Percentiles rank a stretch among this genome's conserved stretches.
phyloP scores from a whole-genome alignment of 2,888 invertebrate species.

The Aleiodes leptofemur region DNA sequence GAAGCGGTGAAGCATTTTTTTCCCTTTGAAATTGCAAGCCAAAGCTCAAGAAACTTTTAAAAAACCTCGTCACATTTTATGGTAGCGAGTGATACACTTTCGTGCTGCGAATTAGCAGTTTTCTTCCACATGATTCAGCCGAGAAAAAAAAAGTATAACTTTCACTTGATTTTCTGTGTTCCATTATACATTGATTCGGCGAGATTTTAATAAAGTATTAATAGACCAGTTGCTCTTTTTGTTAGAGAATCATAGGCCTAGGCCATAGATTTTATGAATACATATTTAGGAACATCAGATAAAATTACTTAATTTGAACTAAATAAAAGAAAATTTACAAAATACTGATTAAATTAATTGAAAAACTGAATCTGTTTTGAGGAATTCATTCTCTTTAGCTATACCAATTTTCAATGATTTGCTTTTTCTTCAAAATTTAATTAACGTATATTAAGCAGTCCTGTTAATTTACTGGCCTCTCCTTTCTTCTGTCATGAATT shows the following conservation, averaged over 20 bases:
- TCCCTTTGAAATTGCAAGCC: constrained; percentile 54
- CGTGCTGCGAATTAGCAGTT: constrained; percentile 16
- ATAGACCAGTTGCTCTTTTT: neutral
- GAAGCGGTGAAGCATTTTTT: constrained; percentile 48
- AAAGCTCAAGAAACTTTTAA: constrained; percentile 55
- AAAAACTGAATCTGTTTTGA: constrained; percentile 31
- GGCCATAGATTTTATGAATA: constrained; percentile 48
- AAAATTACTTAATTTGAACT: constrained; percentile 22
- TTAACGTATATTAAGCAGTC: constrained; percentile 26
- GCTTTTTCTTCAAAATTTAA: constrained; percentile 22
- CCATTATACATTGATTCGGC: neutral
- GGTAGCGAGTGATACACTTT: constrained; percentile 53
- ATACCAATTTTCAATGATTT: constrained; percentile 29
- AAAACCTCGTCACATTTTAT: constrained; percentile 14
- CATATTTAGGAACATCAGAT: neutral
- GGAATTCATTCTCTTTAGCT: constrained; percentile 32
- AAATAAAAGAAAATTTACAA: constrained; percentile 28
- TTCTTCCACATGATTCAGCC: neutral
- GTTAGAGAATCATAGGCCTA: constrained; percentile 48
- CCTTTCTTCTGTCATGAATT: constrained; percentile 78
- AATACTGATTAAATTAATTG: constrained; percentile 22
- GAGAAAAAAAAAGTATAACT: constrained; percentile 5
- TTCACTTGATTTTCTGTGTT: neutral
- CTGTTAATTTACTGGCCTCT: constrained; percentile 71
- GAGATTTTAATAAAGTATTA: neutral